Percentiles rank a stretch among this genome's conserved stretches.
These are phyloP conservation scores for Ctenochaetus hawaiiensis DNA, from an alignment of 2,797 vertebrate genomes.

Conservation along the genomic window DNA sequence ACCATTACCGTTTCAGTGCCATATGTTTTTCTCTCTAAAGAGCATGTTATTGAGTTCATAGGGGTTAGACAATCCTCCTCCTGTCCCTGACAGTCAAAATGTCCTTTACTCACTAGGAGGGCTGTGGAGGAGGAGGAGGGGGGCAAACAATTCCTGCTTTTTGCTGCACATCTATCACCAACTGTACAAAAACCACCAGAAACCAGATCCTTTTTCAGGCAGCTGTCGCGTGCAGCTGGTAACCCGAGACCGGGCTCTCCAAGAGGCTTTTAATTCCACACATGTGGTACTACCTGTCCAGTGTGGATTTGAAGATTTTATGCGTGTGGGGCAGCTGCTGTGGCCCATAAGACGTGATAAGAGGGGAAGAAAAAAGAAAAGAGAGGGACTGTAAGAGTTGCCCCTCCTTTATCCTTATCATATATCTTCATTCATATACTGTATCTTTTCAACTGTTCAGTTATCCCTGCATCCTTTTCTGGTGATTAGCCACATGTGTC, in stretches of 20 bases:
- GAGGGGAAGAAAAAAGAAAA: background rate
- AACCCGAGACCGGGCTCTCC: conserved; percentile 70
- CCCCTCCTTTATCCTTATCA: conserved; percentile 40
- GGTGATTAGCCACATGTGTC: conserved; percentile 79
- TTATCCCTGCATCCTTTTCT: conserved; percentile 43
- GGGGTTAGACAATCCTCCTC: conserved; percentile 71
- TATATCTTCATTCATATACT: conserved; percentile 41
- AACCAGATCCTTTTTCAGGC: conserved; percentile 82
- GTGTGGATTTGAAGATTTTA: conserved; percentile 83
- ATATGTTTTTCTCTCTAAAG: conserved; percentile 11
- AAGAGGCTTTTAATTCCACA: conserved; percentile 80
- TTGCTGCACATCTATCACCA: conserved; percentile 81
- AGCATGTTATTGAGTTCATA: conserved; percentile 52
- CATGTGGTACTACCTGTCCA: conserved; percentile 88
- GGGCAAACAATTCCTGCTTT: conserved; percentile 73
- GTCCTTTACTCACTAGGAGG: conserved; percentile 62
- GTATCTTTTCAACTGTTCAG: conserved; percentile 27
- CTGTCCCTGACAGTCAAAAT: conserved; percentile 82
- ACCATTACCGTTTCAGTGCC: background rate
- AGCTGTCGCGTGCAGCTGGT: conserved; percentile 89
- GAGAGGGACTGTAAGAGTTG: conserved; percentile 48
- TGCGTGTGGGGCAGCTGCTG: conserved; percentile 82
- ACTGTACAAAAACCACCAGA: conserved; percentile 82
- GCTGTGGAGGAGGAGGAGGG: conserved; percentile 21
- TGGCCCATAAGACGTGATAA: conserved; percentile 59